phyloP scores from a whole-genome alignment of 2,797 vertebrate genomes.

The Microhierax caerulescens region DNA sequence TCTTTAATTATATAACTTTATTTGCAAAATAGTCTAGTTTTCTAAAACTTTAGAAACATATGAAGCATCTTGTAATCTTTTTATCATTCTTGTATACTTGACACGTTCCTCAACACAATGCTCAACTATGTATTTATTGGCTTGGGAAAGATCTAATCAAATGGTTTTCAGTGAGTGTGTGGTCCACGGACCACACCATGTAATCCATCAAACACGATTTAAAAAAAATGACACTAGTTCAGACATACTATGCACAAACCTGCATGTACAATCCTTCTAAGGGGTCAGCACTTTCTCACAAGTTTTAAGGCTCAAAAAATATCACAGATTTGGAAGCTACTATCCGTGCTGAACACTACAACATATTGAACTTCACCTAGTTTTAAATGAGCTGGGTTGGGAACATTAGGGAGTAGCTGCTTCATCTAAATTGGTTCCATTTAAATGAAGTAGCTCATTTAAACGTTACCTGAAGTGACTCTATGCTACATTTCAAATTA shows the following conservation, averaged over 20 bases:
- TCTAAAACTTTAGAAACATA: not conserved
- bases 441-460: conserved; percentile 37
- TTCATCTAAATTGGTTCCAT: conserved; percentile 6
- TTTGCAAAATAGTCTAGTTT: not conserved
- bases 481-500: not conserved
- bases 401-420: not conserved
- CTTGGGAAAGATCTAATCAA: not conserved
- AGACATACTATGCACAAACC: not conserved
- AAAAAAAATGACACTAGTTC: not conserved
- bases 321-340: not conserved
- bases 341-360: not conserved
- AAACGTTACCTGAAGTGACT: conserved; percentile 45
- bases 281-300: not conserved
- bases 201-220: not conserved
- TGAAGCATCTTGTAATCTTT: conserved; percentile 2
- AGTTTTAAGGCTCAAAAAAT: not conserved
- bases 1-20: conserved; percentile 37
- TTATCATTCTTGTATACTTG: not conserved
- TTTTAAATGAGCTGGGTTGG: not conserved
- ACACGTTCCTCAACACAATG: not conserved
- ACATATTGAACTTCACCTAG: not conserved
- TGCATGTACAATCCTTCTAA: not conserved
- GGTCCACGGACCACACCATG: not conserved
- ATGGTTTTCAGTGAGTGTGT: not conserved
- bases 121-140: not conserved